Evolutionary conservation across 2,113 vertebrate species (phyloP).

Genomic region (Tauraco erythrolophus): DNA sequence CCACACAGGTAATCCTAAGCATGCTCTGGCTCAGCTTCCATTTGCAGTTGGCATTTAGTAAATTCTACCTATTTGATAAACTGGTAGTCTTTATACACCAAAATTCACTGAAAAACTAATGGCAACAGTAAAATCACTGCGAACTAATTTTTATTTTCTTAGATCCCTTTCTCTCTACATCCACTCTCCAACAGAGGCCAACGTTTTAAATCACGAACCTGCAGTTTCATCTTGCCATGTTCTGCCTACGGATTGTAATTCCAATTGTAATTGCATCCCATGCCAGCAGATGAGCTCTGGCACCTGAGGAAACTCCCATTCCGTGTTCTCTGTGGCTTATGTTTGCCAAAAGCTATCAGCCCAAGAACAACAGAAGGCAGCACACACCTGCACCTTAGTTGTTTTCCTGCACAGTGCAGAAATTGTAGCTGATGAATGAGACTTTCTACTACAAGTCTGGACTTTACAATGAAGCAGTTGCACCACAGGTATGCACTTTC

Average conservation of each 20-base stretch:
- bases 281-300: not conserved
- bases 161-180: not conserved
- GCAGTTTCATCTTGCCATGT: not conserved
- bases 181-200: not conserved
- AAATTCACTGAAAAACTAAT: not conserved
- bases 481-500: accelerated
- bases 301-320: not conserved
- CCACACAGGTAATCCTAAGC: not conserved
- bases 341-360: not conserved
- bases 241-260: not conserved
- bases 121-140: not conserved
- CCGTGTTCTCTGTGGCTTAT: not conserved
- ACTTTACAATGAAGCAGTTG: not conserved
- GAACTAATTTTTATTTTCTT: not conserved
- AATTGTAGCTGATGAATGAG: not conserved
- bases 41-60: not conserved
- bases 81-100: not conserved
- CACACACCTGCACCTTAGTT: not conserved
- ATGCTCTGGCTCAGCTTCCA: not conserved
- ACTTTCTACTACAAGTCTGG: not conserved
- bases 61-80: not conserved
- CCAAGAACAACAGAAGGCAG: not conserved
- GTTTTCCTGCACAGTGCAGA: not conserved
- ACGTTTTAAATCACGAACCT: not conserved
- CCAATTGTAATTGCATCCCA: not conserved